Evolutionary conservation across 2,888 invertebrate species (phyloP), one percentile per base, ranked within the genome.

Genomic region (Caradrina clavipalpis): DNA sequence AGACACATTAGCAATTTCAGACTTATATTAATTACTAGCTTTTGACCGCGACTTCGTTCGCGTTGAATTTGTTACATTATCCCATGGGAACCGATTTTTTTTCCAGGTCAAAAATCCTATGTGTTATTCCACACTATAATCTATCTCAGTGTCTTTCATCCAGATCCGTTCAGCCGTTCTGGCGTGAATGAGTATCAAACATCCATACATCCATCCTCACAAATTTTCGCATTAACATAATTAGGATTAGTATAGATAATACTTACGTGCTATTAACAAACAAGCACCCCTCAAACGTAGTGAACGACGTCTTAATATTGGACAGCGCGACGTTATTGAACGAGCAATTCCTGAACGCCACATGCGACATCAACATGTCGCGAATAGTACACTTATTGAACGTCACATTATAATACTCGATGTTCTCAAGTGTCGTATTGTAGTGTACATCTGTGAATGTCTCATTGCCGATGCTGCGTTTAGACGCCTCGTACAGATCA

Each of bases 221-320:
- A n/a, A n/a, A n/a, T n/a, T n/a, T n/a, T n/a, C n/a, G n/a, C n/a
- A n/a, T n/a, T n/a, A n/a, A n/a, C n/a, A n/a, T n/a, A n/a, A n/a
- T n/a, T n/a, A n/a, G n/a, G n/a, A n/a, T n/a, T 10, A 6, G 10
- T 35, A 10, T 10, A 39, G 8, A 39, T 13, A 39, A 13, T 66
- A 92, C 95, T 92, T 49, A 97, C 97, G 97, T 97, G 83, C 97
- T 97, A 88, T 97, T 96, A 63, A 96, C 93, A 73, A 98, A 97
- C 6, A 95, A 85, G 54, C 97, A 97, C 64, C 97, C 96, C 55
- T 94, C 94, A 89, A 98, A 98, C 76, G 95, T 96, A 0, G 97
- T 97, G 67, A 97, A 96, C 57, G 97, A 97, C 17, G 97, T 97
- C 89, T 97, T 97, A 54, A 98, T 97, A 82, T 97, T 97, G 42